Evolutionary conservation across 1,140 invertebrate genomes (phyloP), one percentile per base, ranked within the genome.

Genomic region (Helicorthomorpha holstii): DNA sequence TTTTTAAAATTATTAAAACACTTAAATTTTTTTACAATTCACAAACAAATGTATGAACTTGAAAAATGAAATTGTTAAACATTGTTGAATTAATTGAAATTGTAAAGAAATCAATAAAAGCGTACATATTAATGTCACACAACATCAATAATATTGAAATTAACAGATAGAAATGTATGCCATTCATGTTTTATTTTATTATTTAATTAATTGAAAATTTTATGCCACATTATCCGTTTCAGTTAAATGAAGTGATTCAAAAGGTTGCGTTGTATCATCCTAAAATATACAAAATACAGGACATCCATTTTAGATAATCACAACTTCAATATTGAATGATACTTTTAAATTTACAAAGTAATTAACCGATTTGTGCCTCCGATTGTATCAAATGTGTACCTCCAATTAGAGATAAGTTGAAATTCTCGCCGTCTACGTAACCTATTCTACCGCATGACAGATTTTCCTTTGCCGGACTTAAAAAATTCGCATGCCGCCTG

Each of bases 191-290:
- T 7, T 34, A 7, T 7, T 7, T 7, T 7, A 34, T 34, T 7
- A 34, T 34, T 34, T 34, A 7, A 7, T 16, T 34, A 7, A 16
- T 7, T 34, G 7, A 16, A 34, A 10, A 46, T 10, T 10, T 22
- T 46, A 46, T 19, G 44, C 21, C 7, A 25, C 7, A 46, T 47
- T 45, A 21, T 57, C 56, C 43, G 55, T 58, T 24, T 56, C 57
- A 27, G 58, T 59, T 44, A 59, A 42, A 41, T 56, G 55, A 42
- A 59, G 58, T 16, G 44, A 50, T 46, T 64, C 60, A 57, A 66
- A 66, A 25, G 64, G 63, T 41, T 64, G 64, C 24, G 62, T 63
- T 51, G 59, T 63, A 48, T 64, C 63, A 57, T 63, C 50, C 27
- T 60, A 57, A 46, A 58, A 57, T 7, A 26, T 49, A 52, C 44